Evolutionary conservation across 2,888 invertebrate genomes (phyloP).

Genomic region (Agonopterix subpropinquella): DNA sequence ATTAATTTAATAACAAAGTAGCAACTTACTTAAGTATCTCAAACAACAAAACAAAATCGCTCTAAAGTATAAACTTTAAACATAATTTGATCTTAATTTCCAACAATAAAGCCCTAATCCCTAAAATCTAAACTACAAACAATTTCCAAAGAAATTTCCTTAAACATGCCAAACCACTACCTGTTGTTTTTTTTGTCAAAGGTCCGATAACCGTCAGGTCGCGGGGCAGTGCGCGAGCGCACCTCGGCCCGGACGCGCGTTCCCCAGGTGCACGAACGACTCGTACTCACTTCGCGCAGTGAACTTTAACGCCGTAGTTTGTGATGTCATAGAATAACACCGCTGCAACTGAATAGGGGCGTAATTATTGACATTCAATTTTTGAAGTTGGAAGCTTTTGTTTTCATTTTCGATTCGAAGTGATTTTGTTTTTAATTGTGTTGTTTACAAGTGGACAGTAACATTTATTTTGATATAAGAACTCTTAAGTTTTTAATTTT

Average conservation of each 20-base stretch:
- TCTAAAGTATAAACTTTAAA: too few species aligned
- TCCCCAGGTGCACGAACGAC: constrained; percentile 13
- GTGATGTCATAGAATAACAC: constrained; percentile 1
- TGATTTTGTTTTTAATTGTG: background rate
- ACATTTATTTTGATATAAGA: background rate
- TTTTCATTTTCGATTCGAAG: background rate
- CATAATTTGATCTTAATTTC: too few species aligned
- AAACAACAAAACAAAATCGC: too few species aligned
- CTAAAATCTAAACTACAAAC: background rate
- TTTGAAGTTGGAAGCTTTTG: background rate
- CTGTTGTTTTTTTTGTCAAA: constrained; percentile 54
- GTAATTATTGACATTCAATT: background rate
- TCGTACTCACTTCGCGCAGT: background rate
- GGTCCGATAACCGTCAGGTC: constrained; percentile 48
- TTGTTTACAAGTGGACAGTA: background rate
- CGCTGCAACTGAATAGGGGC: background rate
- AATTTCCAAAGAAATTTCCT: background rate
- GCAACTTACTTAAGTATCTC: too few species aligned
- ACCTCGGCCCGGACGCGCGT: constrained; percentile 50
- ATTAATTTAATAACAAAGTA: too few species aligned
- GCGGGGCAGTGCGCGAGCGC: constrained; percentile 54
- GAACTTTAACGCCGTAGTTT: background rate
- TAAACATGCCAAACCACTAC: constrained; percentile 23
- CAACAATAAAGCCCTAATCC: too few species aligned
- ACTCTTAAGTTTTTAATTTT: too few species aligned